Evolutionary conservation across 1,140 invertebrate genomes (phyloP), one percentile per base, ranked within the genome.

Genomic region (Onthophagus taurus): DNA sequence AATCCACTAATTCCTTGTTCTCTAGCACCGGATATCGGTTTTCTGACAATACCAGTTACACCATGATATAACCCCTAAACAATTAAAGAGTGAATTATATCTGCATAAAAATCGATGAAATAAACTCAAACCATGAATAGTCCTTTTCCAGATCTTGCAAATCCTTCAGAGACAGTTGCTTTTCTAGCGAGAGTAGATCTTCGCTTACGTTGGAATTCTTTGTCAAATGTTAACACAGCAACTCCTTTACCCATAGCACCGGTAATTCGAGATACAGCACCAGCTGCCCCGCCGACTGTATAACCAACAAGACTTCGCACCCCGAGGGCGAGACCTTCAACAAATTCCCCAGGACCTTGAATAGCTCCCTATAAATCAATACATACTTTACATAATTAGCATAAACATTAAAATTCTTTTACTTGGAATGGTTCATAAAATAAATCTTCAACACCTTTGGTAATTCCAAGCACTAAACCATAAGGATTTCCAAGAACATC

Each of bases 401-500:
- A 21, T 13, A 37, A 8, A 4, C 24, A 37, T 4, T 24, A 26
- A 17, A 9, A 42, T 13, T 42, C 24, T 45, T 18, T 57, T 62
- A 87, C 85, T 72, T 94, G 89, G 67, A 95, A 89, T 3, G 96
- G 96, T 68, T 98, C 95, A 65, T 98, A 98, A 67, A 98, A 99
- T 18, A 98, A 72, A 70, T 97, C 94, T 61, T 95, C 91, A 3
- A 98, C 87, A 7, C 96, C 95, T 68, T 92, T 84, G 50, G 85
- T 89, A 2, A 99, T 73, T 11, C 96, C 96, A 7, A 95, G 67
- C 1, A 97, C 85, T 1, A 99, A 68, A 9, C 94, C 94, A 62
- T 96, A 98, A 0, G 96, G 96, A 76, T 99, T 98, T 19, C 96
- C 95, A 50, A 99, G 82, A 0, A 99, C 94, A 71, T 99, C 96